These are phyloP conservation scores for Microvelia longipes DNA, from an alignment of 1,140 invertebrate species.

Conservation along the genomic window DNA sequence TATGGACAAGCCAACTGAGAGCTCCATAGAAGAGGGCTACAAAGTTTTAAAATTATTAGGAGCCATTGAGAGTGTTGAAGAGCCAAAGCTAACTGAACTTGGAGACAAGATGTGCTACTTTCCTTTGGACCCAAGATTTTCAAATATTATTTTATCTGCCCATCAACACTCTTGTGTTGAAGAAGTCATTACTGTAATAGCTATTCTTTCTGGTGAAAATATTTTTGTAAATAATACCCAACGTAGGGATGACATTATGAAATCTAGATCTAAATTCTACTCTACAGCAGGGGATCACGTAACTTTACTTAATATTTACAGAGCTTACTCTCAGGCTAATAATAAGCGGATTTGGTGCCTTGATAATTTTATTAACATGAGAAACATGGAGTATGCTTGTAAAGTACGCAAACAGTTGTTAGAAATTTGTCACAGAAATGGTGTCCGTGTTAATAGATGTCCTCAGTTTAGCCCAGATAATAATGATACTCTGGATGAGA, in stretches of 20 bases:
- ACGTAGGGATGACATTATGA: conserved; percentile 46
- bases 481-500: conserved; percentile 58
- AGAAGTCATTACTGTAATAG: conserved; percentile 18
- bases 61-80: conserved; percentile 41
- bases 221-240: conserved; percentile 36
- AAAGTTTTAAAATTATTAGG: conserved; percentile 54
- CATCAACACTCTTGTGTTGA: conserved; percentile 59
- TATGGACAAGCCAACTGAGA: conserved; percentile 66
- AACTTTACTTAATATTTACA: conserved; percentile 78
- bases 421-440: conserved; percentile 53
- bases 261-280: conserved; percentile 61
- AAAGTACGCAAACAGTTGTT: conserved; percentile 70
- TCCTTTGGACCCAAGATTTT: conserved; percentile 80
- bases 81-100: conserved; percentile 52
- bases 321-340: conserved; percentile 52
- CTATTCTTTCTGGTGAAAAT: background rate
- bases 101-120: conserved; percentile 80
- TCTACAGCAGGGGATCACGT: conserved; percentile 84
- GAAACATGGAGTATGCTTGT: conserved; percentile 67
- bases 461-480: too few species aligned
- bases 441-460: conserved; percentile 46
- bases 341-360: conserved; percentile 78
- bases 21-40: conserved; percentile 49
- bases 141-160: conserved; percentile 66
- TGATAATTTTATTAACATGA: conserved; percentile 73